Conservation (phyloP, 2,797 vertebrate genomes). For the Phrynocephalus forsythii region DNA sequence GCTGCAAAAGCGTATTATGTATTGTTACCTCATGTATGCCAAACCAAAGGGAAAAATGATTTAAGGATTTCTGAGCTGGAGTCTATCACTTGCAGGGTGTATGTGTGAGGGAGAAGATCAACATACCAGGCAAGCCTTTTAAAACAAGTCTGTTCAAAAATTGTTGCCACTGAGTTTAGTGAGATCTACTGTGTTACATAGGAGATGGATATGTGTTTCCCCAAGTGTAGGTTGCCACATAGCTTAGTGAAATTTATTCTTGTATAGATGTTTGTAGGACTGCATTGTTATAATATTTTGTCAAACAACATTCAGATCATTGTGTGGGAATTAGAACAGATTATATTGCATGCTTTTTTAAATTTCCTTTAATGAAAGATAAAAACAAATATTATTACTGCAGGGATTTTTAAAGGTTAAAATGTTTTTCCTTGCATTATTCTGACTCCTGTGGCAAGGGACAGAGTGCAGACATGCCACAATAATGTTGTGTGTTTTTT, state of each 20-base stretch:
- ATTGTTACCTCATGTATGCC: conserved; percentile 5
- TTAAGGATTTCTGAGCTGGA: conserved; percentile 61
- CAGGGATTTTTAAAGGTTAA: conserved; percentile 69
- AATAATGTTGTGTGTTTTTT: conserved; percentile 80
- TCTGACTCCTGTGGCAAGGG: conserved; percentile 75
- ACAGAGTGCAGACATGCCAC: conserved; percentile 86
- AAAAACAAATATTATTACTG: conserved; percentile 59
- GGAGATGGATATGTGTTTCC: background rate
- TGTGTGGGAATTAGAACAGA: conserved; percentile 43
- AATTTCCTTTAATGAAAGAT: conserved; percentile 47
- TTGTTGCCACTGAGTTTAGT: background rate
- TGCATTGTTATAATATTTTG: conserved; percentile 10
- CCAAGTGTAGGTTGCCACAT: background rate
- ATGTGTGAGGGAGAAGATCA: conserved; percentile 18
- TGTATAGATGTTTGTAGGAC: background rate
- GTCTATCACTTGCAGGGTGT: background rate
- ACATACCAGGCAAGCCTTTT: background rate
- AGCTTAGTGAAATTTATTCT: background rate
- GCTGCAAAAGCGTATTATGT: conserved; percentile 15
- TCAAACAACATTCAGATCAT: conserved; percentile 39
- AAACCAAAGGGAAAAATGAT: conserved; percentile 50
- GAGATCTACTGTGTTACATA: background rate
- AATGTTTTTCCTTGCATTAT: conserved; percentile 73
- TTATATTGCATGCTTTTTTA: conserved; percentile 34
- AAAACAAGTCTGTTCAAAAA: background rate